Percentiles rank a stretch among this genome's conserved stretches.
These are phyloP conservation scores for Girardinichthys multiradiatus DNA, from an alignment of 2,113 vertebrate genomes.

Conservation along the genomic window DNA sequence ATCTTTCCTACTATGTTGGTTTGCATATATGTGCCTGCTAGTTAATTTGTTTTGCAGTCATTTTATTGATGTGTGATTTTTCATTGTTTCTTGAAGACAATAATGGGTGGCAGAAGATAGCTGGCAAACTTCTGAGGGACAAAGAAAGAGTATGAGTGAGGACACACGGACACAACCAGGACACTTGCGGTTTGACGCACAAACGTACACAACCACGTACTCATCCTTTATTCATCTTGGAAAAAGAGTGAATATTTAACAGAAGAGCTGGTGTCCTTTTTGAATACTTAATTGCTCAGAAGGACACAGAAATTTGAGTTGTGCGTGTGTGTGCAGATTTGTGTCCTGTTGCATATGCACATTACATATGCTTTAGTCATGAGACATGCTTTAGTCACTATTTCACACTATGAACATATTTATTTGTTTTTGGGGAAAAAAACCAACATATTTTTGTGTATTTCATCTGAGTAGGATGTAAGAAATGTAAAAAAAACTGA, in stretches of 20 bases:
- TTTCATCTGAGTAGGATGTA: neutral
- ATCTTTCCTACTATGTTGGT: neutral
- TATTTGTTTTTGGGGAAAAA: too few relatives aligned
- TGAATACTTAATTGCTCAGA: conserved; percentile 80
- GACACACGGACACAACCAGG: conserved; percentile 17
- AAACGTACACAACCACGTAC: conserved; percentile 30
- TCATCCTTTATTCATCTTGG: conserved; percentile 82
- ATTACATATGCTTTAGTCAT: neutral
- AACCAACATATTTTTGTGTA: neutral
- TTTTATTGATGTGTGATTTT: neutral
- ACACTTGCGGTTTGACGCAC: conserved; percentile 12
- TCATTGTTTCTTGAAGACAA: conserved; percentile 34
- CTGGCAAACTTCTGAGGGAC: neutral
- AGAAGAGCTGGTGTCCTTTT: conserved; percentile 67
- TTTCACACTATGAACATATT: neutral
- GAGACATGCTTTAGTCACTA: neutral
- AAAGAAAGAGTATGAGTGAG: conserved; percentile 1
- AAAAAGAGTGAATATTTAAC: conserved; percentile 82
- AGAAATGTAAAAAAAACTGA: neutral
- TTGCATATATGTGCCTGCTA: neutral
- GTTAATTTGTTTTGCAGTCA: neutral
- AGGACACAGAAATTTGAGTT: conserved; percentile 54
- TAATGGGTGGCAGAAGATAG: conserved; percentile 25
- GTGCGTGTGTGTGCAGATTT: neutral
- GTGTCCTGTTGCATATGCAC: neutral